A percentile compares a stretch with the other conserved stretches of the same genome.
phyloP scores from a whole-genome alignment of 2,113 vertebrate genomes.

The Aix galericulata region DNA sequence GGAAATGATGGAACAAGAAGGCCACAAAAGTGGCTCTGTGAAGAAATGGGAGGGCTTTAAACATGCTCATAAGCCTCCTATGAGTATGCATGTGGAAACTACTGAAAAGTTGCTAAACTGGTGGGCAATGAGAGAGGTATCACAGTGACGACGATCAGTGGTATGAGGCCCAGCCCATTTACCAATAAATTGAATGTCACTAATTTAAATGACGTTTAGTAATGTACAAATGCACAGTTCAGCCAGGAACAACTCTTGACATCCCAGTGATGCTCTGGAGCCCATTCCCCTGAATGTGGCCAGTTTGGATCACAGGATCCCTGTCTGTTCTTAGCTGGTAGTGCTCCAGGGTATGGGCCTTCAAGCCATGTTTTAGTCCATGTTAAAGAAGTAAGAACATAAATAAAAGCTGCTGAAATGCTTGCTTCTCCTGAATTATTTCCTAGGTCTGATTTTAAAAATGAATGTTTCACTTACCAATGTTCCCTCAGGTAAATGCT shows the following conservation, averaged over 20 bases:
- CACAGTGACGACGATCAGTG: neutral
- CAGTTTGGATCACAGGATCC: neutral
- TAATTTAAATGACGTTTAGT: neutral
- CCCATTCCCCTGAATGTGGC: fast-evolving
- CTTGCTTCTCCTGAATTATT: neutral
- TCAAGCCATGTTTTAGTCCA: neutral
- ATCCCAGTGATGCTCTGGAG: neutral
- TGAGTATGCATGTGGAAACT: neutral
- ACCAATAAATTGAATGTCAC: neutral
- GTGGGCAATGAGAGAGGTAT: neutral
- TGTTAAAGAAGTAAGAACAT: neutral
- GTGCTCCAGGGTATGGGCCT: neutral
- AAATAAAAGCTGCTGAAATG: neutral
- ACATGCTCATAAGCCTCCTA: neutral
- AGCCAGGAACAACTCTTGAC: neutral
- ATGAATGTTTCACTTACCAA: neutral
- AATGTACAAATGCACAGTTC: neutral
- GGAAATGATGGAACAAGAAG: neutral
- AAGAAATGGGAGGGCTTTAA: neutral
- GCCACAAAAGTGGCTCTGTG: neutral
- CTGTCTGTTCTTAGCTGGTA: neutral
- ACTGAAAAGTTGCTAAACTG: neutral
- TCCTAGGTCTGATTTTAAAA: neutral
- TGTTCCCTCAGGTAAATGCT: neutral
- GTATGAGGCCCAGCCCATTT: neutral